Conservation (phyloP, 2,797 vertebrate species). For the Megalops cyprinoides region DNA sequence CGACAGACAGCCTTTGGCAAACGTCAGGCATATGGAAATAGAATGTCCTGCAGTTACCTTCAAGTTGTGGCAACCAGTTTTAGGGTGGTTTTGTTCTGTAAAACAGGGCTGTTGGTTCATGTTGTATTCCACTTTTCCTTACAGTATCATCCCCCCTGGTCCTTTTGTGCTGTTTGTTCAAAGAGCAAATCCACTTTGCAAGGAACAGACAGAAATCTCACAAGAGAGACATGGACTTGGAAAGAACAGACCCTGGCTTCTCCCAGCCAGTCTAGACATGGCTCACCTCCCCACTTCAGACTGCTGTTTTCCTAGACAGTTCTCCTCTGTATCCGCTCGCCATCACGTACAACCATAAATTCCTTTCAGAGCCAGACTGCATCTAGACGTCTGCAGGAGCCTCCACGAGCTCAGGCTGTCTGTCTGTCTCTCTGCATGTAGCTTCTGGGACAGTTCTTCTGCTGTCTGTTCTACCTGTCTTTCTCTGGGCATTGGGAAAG, state of each 20-base stretch:
- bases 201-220: not conserved
- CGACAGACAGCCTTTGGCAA: not conserved
- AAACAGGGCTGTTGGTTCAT: not conserved
- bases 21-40: not conserved
- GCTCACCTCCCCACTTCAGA: not conserved
- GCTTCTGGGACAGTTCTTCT: not conserved
- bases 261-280: slow-evolving; percentile 1
- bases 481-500: not conserved
- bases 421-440: slow-evolving; percentile 8
- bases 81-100: not conserved
- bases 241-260: not conserved
- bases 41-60: slow-evolving; percentile 15
- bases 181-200: not conserved
- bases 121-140: not conserved
- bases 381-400: not conserved
- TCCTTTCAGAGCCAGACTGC: not conserved
- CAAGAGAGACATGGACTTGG: not conserved
- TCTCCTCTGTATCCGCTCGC: not conserved
- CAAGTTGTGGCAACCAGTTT: not conserved
- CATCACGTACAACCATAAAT: not conserved
- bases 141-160: not conserved
- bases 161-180: not conserved
- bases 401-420: slow-evolving; percentile 6
- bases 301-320: slow-evolving; percentile 14
- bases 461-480: not conserved